Base-by-base conservation (phyloP, 2,113 vertebrate species). In the Indicator maculatus region DNA sequence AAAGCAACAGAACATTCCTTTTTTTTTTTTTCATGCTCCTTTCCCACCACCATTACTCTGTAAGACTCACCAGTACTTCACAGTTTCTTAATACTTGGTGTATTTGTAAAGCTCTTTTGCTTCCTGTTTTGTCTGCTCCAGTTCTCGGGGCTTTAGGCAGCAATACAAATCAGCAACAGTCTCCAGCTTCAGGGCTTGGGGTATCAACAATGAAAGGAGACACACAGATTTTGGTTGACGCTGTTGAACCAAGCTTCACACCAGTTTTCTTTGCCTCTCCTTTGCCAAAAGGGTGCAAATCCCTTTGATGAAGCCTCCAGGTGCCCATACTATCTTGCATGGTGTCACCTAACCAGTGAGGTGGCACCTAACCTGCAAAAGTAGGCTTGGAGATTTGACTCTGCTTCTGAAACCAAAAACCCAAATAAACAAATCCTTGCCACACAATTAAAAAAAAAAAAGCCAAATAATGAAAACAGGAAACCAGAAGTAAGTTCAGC, bases 91-190 rank as follows among this genome's bases (percentile, higher is more conserved):
- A 38, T 18, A 10, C 10, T 36, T 27, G 1, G 10, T 83, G 20
- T 19, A 52, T 61, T 59, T 53, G 38, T 18, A 47, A 74, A 81
- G 26, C 12, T 63, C 6, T 75, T 76, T n/a, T 14, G 8, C 52
- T 93, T 88, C 47, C 76, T 63, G 58, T 81, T 93, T 82, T 33
- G n/a, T 81, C 89, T 83, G 9, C n/a, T 45, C 15, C 26, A 7
- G 11, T 24, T 81, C 36, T 59, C 30, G 4, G 18, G 36, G 39
- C 24, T 78, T 78, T 33, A 7, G 38, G 59, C 21, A 12, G 11
- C 8, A 1, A 30, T 47, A 15, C 17, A 73, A 77, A 66, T 39
- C 52, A 47, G 24, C 2, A 0, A 8, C 0, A 0, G 6, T 13
- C 47, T 64, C 84, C 61, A 89, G 61, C n/a, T 33, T 50, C 27